phyloP scores from a whole-genome alignment of 2,113 vertebrate genomes.

The Serilophus lunatus region DNA sequence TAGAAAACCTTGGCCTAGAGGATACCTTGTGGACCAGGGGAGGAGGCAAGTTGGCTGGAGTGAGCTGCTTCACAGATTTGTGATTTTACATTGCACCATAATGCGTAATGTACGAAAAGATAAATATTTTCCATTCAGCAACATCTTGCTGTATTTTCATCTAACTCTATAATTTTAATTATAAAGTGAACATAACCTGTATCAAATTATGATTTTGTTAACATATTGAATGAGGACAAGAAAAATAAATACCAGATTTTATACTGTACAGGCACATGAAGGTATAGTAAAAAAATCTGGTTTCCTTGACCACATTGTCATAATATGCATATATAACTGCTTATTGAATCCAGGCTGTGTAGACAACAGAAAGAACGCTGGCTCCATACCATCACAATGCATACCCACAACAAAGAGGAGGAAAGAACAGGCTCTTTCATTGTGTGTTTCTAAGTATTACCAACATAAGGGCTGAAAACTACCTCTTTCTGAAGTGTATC shows the following conservation, averaged over 20 bases:
- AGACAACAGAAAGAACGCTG: conserved; percentile 84
- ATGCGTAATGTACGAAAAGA: conserved; percentile 43
- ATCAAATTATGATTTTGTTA: conserved; percentile 84
- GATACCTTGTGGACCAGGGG: background rate
- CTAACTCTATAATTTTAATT: conserved; percentile 73
- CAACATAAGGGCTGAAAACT: conserved; percentile 80
- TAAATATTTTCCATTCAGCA: conserved; percentile 66
- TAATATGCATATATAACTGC: conserved; percentile 88
- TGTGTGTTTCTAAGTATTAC: conserved; percentile 80
- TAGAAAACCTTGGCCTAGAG: background rate
- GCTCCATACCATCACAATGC: conserved; percentile 85
- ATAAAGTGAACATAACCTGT: conserved; percentile 78
- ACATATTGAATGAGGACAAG: conserved; percentile 78
- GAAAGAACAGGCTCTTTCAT: conserved; percentile 85
- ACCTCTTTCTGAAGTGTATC: conserved; percentile 78
- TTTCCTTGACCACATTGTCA: conserved; percentile 91
- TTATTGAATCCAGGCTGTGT: conserved; percentile 95
- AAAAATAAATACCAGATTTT: conserved; percentile 86
- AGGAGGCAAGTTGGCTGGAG: conserved; percentile 26
- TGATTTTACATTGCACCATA: conserved; percentile 30
- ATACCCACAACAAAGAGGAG: conserved; percentile 90
- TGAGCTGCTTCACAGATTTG: conserved; percentile 36
- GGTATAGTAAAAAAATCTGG: conserved; percentile 86
- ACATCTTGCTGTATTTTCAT: conserved; percentile 67
- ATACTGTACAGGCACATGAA: conserved; percentile 82